Evolutionary conservation across 2,888 invertebrate species (phyloP), one percentile per base, ranked within the genome.

Genomic region (Tromatobia lineatoria): DNA sequence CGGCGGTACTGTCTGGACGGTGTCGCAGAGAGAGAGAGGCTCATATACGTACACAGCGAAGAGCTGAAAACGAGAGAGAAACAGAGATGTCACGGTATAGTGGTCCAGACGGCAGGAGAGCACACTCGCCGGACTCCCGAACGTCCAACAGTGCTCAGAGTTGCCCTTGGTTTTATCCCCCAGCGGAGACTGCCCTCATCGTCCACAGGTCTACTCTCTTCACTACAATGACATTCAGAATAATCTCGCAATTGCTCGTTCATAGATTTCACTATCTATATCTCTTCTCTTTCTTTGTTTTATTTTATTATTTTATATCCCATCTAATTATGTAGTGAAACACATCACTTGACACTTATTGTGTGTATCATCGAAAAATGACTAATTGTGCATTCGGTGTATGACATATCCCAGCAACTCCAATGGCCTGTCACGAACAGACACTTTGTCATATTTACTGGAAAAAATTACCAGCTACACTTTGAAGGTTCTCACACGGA

Each of bases 101-200:
- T 50, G 83, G 85, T 87, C 85, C 79, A 83, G 87, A 85, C 88
- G 85, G 80, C 85, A 79, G 83, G 74, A 85, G 86, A 83, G 86
- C 74, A 74, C 78, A 67, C 73, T 45, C 38, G 29, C 18, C 42
- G 54, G 45, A 20, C 20, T 38, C 18, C 25, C 47, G 54, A 45
- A 34, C 76, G 50, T 54, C 71, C 85, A 85, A n/a, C 78, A 50
- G 69, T 54, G 57, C 59, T 66, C 47, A 59, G 76, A 80, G 80
- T 70, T 25, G 75, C 78, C 78, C 88, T 87, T 83, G 88, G 90
- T 91, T 91, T 92, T 91, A 92, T 92, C 91, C 91, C 90, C 83
- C 85, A 90, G 90, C 85, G 82, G 87, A 84, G 3, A 64, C n/a
- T 20, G 34, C 11, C 20, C 20, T 64, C 18, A 18, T 20, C 64